Evolutionary conservation across 1,140 invertebrate species (phyloP), one percentile per base, ranked within the genome.

Genomic region (Aphelinus certus): DNA sequence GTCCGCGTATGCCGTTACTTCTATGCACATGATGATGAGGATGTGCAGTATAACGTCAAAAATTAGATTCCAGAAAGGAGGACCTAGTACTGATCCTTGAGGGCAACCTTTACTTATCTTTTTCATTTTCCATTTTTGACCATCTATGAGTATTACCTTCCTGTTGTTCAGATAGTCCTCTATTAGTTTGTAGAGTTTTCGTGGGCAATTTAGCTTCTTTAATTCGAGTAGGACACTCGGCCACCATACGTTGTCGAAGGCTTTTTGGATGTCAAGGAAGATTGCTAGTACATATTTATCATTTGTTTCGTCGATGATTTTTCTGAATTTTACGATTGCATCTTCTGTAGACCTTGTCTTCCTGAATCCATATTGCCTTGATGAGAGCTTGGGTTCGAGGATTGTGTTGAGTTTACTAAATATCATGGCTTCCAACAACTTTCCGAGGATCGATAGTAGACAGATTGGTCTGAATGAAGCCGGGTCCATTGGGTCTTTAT

Each of bases 181-280:
- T 1, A 73, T 47, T 1, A 71, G 1, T 9, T 7, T 3, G 42
- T 71, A 69, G 2, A 73, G 3, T 10, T 70, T 73, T 1, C 26
- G 6, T 0, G 70, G 65, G 60, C 76, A 77, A 0, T 53, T 43
- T 67, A 73, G 77, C 4, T 47, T 9, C n/a, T 51, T 67, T n/a
- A 81, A 48, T 45, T 68, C 7, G 1, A 58, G 7, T 6, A 78
- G 42, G 2, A 81, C 49, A 26, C 46, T 45, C 1, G 73, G 73
- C 81, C 81, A 83, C 78, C 81, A 79, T 0, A 81, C 68, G 56
- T 79, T 79, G 64, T 84, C 82, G 57, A 84, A 85, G 0, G 83
- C 83, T 0, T 79, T 82, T 5, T 75, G 58, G 6, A 85, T 83
- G 63, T 84, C 84, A 0, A 84, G 56, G 3, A 61, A 66, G 0